These are phyloP conservation scores for Drosophila bifasciata DNA, from an alignment of 1,140 invertebrate genomes.

Conservation along the genomic window DNA sequence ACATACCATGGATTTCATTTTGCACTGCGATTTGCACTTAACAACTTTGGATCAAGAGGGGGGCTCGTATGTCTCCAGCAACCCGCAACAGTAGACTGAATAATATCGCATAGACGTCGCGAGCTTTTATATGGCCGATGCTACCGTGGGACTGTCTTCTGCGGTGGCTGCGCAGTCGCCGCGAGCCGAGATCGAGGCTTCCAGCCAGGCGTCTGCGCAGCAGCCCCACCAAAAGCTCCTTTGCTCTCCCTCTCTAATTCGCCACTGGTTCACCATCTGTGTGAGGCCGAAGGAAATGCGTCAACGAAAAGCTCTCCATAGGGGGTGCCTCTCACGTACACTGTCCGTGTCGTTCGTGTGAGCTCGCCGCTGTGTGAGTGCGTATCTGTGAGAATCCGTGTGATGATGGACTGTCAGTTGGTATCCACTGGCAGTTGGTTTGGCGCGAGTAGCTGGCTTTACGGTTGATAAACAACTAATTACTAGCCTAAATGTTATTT, in stretches of 20 bases:
- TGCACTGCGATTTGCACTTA: constrained; percentile 67
- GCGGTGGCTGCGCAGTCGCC: constrained; percentile 44
- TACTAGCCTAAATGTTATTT: neutral
- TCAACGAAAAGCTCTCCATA: constrained; percentile 50
- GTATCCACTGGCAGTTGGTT: constrained; percentile 17
- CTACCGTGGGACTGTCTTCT: constrained; percentile 51
- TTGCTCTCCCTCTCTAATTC: constrained; percentile 27
- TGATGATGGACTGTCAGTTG: constrained; percentile 5
- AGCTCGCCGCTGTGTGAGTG: constrained; percentile 37
- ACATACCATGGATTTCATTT: constrained; percentile 83
- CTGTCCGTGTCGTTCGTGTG: constrained; percentile 65
- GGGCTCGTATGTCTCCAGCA: constrained; percentile 78
- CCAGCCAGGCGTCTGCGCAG: constrained; percentile 7
- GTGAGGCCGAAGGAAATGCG: constrained; percentile 61
- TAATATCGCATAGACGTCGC: constrained; percentile 77
- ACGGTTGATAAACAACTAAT: neutral
- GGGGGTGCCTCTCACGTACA: constrained; percentile 55
- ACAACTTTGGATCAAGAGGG: constrained; percentile 57
- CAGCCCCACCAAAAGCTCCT: constrained; percentile 56
- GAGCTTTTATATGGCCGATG: constrained; percentile 83
- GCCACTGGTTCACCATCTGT: constrained; percentile 7
- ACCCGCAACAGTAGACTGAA: constrained; percentile 84
- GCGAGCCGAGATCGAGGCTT: constrained; percentile 37
- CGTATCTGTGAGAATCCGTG: constrained; percentile 39
- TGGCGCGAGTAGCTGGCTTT: constrained; percentile 53